Conservation (phyloP, 2,797 vertebrate species). For the Pipistrellus pygmaeus region DNA sequence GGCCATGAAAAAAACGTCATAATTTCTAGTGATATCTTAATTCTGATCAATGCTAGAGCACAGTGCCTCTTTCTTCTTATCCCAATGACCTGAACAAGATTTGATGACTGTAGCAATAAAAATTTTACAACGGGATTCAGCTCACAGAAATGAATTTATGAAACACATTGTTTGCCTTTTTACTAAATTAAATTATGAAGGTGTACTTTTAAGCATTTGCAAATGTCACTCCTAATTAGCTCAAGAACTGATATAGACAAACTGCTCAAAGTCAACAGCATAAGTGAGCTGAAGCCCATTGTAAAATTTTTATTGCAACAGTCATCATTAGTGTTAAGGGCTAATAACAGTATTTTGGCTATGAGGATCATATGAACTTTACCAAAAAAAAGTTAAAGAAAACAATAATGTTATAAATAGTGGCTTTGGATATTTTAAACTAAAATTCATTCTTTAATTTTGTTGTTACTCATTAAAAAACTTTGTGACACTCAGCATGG, state of each 20-base stretch:
- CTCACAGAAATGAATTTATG: neutral
- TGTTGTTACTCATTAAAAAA: neutral
- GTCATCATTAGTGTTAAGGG: neutral
- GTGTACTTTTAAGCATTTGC: neutral
- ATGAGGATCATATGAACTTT: neutral
- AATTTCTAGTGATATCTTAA: neutral
- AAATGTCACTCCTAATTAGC: slow-evolving; percentile 20
- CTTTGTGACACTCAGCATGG: neutral
- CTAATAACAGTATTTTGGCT: neutral
- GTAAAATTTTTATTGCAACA: too few relatives aligned
- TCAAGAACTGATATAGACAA: neutral
- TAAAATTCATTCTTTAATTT: neutral
- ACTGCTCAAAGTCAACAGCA: neutral
- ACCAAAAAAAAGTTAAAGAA: neutral
- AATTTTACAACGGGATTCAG: neutral
- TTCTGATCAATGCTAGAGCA: neutral
- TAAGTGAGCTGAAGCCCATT: neutral
- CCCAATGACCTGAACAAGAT: neutral
- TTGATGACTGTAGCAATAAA: neutral
- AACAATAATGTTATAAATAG: slow-evolving; percentile 20
- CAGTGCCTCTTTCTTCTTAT: neutral
- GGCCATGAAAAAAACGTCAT: neutral
- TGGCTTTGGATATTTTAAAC: slow-evolving; percentile 2
- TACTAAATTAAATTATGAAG: slow-evolving; percentile 53
- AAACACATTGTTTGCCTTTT: slow-evolving; percentile 2